phyloP scores from a whole-genome alignment of 2,797 vertebrate genomes.

The Schizothorax lantsangensis region DNA sequence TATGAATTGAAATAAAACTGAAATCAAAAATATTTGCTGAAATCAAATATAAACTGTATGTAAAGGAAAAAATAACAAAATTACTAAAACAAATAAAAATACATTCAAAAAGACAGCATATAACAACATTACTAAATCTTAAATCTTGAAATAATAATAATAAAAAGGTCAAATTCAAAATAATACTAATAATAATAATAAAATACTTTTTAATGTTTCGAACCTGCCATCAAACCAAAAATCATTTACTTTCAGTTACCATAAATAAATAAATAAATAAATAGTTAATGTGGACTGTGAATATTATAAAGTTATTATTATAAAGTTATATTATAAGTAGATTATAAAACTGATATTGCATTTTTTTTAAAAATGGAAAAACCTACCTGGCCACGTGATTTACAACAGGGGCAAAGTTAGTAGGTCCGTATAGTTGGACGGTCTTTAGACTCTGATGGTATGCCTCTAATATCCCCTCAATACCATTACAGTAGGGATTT shows the following conservation, averaged over 20 bases:
- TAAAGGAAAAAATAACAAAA: neutral
- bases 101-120: neutral
- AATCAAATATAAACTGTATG: neutral
- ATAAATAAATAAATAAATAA: neutral
- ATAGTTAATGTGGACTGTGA: neutral
- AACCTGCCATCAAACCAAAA: neutral
- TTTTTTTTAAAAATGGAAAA: neutral
- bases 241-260: neutral
- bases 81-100: neutral
- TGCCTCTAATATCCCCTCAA: slow-evolving; percentile 92
- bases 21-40: neutral
- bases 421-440: slow-evolving; percentile 94
- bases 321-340: neutral
- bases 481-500: slow-evolving; percentile 92
- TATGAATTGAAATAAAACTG: neutral
- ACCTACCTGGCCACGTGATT: slow-evolving; percentile 93
- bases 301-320: neutral
- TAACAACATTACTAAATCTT: neutral
- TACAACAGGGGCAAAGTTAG: slow-evolving; percentile 93
- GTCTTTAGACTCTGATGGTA: slow-evolving; percentile 95
- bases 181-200: neutral
- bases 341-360: neutral
- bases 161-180: neutral
- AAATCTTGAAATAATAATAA: neutral
- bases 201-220: neutral